These are phyloP conservation scores for Lepidurus apus DNA, from an alignment of 1,140 invertebrate genomes.

Conservation along the genomic window DNA sequence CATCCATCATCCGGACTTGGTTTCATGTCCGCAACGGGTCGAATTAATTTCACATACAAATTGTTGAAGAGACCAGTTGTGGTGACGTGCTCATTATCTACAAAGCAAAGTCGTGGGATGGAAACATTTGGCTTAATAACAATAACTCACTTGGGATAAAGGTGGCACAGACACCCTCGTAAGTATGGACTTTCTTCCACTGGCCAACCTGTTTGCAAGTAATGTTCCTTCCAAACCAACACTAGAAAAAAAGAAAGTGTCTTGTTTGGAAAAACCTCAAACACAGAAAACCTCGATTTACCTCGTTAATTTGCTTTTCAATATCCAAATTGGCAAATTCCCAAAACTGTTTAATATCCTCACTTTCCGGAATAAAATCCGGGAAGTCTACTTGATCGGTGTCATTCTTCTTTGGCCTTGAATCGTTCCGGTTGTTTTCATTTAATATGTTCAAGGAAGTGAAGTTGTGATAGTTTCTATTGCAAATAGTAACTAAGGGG, in stretches of 20 bases:
- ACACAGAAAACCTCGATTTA: neutral
- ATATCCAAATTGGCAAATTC: constrained; percentile 7
- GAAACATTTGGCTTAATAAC: neutral
- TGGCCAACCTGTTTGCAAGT: neutral
- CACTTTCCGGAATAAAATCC: neutral
- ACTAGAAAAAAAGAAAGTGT: neutral
- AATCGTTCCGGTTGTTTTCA: neutral
- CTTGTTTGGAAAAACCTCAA: neutral
- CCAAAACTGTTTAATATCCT: neutral
- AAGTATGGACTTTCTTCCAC: constrained; percentile 1
- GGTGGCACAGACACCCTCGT: neutral
- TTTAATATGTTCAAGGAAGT: neutral
- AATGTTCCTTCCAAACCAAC: constrained; percentile 7
- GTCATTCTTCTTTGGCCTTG: neutral
- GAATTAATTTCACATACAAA: neutral
- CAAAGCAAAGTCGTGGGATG: neutral
- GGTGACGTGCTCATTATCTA: neutral
- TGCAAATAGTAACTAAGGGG: neutral
- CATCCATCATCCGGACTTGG: neutral
- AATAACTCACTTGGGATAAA: neutral
- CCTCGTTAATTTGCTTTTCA: neutral
- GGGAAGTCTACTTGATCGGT: neutral
- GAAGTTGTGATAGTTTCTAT: neutral
- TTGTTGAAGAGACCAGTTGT: constrained; percentile 1
- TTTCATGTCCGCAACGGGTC: neutral